A percentile compares a stretch with the other conserved stretches of the same genome.
Conservation (phyloP, 1,140 invertebrate genomes). For the Aplysia californica region DNA sequence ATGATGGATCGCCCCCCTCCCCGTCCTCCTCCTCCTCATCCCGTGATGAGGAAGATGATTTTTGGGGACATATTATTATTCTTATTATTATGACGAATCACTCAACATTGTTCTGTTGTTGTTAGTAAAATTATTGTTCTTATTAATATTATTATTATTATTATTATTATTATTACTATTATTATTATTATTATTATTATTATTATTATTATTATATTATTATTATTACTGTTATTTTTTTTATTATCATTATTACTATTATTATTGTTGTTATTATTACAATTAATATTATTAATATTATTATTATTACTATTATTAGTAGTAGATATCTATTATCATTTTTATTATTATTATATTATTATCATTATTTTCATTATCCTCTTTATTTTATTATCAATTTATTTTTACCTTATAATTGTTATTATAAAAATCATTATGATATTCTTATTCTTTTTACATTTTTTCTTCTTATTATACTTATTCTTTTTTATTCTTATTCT, state of each 20-base stretch:
- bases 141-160: too few relatives aligned
- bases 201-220: not conserved
- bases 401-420: too few relatives aligned
- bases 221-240: not conserved
- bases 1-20: slow-evolving; percentile 23
- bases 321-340: not conserved
- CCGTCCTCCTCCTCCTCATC: not conserved
- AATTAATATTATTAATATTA: not conserved
- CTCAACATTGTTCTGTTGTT: not conserved
- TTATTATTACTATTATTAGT: not conserved
- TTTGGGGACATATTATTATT: not conserved
- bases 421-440: too few relatives aligned
- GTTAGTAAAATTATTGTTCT: not conserved
- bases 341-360: not conserved
- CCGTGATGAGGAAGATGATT: not conserved
- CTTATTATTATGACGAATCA: not conserved
- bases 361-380: too few relatives aligned
- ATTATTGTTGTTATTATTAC: not conserved
- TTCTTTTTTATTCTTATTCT: too few relatives aligned
- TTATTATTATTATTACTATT: not conserved
- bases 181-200: not conserved
- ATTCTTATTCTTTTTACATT: too few relatives aligned
- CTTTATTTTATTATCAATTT: too few relatives aligned
- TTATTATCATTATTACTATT: not conserved
- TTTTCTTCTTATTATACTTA: too few relatives aligned